These are phyloP conservation scores for Podarcis raffonei DNA, from an alignment of 2,113 vertebrate species.

Conservation along the genomic window DNA sequence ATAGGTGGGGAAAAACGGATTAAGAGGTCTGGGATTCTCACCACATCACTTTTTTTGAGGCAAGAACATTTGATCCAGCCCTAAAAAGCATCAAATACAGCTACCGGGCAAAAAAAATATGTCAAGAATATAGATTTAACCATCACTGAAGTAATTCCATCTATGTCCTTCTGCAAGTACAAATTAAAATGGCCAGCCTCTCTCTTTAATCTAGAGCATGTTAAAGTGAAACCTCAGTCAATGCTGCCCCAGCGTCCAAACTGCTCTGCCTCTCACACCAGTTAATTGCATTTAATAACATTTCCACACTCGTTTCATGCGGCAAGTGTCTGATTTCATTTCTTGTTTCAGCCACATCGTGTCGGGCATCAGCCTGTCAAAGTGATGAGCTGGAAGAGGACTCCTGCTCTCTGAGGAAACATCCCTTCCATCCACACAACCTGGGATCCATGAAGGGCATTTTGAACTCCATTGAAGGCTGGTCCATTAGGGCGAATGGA, in stretches of 20 bases:
- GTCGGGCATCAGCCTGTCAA: not conserved
- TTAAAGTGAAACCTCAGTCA: not conserved
- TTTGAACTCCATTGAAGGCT: not conserved
- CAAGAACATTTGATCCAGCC: not conserved
- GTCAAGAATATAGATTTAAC: slow-evolving; percentile 1
- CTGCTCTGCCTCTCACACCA: not conserved
- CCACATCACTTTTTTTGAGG: not conserved
- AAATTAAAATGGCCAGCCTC: not conserved
- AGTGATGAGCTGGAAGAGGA: not conserved
- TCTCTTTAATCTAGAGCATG: not conserved
- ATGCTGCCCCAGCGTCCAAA: not conserved
- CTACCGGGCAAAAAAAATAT: not conserved
- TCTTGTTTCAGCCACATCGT: not conserved
- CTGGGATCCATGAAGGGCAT: not conserved
- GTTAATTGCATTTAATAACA: slow-evolving; percentile 21
- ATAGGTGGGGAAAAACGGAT: not conserved
- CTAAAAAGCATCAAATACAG: not conserved
- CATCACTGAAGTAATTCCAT: not conserved
- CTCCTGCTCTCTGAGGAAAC: not conserved
- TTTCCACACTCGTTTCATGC: not conserved
- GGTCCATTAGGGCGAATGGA: too few relatives aligned
- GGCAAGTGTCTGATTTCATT: not conserved
- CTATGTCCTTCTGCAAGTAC: not conserved
- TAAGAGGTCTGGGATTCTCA: too few relatives aligned
- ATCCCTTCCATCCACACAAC: not conserved